These are phyloP conservation scores for Conger conger DNA, from an alignment of 2,113 vertebrate genomes.

Conservation along the genomic window DNA sequence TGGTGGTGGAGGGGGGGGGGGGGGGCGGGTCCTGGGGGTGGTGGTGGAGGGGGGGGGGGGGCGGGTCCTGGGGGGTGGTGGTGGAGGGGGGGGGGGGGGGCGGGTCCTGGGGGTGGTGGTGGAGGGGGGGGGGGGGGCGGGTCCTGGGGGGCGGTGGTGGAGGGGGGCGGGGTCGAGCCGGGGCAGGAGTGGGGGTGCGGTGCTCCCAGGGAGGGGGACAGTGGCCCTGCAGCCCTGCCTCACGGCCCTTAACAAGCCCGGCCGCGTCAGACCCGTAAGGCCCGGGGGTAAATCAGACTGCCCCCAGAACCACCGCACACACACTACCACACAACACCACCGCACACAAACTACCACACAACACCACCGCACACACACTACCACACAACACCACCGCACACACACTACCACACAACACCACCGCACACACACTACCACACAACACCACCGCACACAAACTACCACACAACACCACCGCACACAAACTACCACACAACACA, in stretches of 20 bases:
- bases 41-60: too few species aligned
- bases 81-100: too few species aligned
- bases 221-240: not conserved
- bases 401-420: not conserved
- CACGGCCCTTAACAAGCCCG: not conserved
- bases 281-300: not conserved
- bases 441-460: not conserved
- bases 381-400: not conserved
- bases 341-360: not conserved
- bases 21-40: too few species aligned
- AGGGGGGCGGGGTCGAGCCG: conserved; percentile 4
- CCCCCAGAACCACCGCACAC: not conserved
- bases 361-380: not conserved
- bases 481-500: too few species aligned
- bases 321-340: not conserved
- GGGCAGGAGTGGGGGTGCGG: conserved; percentile 21
- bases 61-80: too few species aligned
- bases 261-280: not conserved
- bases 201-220: not conserved
- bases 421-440: not conserved
- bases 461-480: not conserved
- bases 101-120: too few species aligned
- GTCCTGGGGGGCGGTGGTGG: not conserved
- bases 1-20: conserved; percentile 23
- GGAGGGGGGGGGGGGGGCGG: too few species aligned